phyloP scores from a whole-genome alignment of 2,888 invertebrate species.

The Gisinianus flammeolus region DNA sequence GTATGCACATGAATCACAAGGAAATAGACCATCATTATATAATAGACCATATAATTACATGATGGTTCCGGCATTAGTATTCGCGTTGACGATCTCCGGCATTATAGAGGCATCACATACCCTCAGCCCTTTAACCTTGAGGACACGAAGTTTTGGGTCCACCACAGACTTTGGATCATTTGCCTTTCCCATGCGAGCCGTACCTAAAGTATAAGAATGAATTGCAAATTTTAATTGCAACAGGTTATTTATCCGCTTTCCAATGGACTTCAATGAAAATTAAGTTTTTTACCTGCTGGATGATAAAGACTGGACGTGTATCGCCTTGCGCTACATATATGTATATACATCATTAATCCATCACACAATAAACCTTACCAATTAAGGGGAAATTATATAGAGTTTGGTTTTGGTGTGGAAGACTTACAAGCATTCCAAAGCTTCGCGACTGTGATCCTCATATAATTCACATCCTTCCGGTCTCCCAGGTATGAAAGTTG shows the following conservation, averaged over 20 bases:
- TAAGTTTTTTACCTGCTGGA: conserved; percentile 31
- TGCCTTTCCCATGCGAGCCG: conserved; percentile 69
- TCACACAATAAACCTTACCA: too few relatives aligned
- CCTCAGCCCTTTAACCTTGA: conserved; percentile 59
- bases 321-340: background rate
- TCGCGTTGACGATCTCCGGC: conserved; percentile 45
- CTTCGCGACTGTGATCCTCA: background rate
- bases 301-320: conserved; percentile 36
- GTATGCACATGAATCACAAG: too few relatives aligned
- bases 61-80: conserved; percentile 48
- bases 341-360: too few relatives aligned
- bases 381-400: too few relatives aligned
- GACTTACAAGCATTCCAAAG: conserved; percentile 21
- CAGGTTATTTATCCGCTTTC: too few relatives aligned
- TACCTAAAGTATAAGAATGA: background rate
- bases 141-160: conserved; percentile 41
- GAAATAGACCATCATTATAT: too few relatives aligned
- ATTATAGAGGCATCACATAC: conserved; percentile 63
- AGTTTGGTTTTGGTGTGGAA: too few relatives aligned
- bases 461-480: conserved; percentile 19
- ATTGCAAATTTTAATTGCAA: too few relatives aligned
- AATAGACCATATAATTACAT: too few relatives aligned
- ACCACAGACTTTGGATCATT: conserved; percentile 69
- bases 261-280: background rate
- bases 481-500: conserved; percentile 29